Evolutionary conservation across 2,888 invertebrate species (phyloP), one percentile per base, ranked within the genome.

Genomic region (Trypoxylon attenuatum): DNA sequence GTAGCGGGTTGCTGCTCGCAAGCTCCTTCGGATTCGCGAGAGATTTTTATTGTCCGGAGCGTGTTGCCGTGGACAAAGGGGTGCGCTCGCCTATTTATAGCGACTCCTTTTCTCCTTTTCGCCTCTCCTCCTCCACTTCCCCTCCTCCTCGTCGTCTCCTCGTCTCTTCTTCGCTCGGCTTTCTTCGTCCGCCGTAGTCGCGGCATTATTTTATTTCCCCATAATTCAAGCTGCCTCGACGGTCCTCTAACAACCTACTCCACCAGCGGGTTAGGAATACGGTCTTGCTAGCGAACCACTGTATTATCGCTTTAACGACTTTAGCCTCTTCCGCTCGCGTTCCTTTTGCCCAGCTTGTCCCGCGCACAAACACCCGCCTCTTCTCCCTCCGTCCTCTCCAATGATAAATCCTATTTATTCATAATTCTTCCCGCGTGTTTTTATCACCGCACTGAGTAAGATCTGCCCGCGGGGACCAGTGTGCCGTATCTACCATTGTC

Each of bases 21-120:
- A 21, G 50, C 50, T 57, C 57, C 51, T 58, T 29, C n/a, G 62
- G 22, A 21, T 29, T 27, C 19, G 16, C 46, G 61, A 41, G 59
- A 56, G 55, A 59, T 64, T 68, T 64, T 68, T 64, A 68, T 64
- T 59, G 59, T 59, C 33, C 47, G 43, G n/a, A 52, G 47, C 52
- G 49, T 53, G 46, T 53, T 51, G 60, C 60, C 41, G 29, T n/a
- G 51, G 29, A 65, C 68, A 68, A 68, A 65, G 56, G 49, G 22
- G 27, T 13, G 13, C 33, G 25, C 29, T 39, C 49, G 25, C 27
- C 64, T 60, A 68, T 68, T 68, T 68, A 60, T 43, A 55, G 52
- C 53, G 25, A 13, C 38, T 50, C 10, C 43, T 21, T 33, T 13
- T 22, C 10, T 27, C 39, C 51, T 10, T 18, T n/a, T 23, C 25